Base-by-base conservation (phyloP, 2,113 vertebrate species). In the Perca schrenkii region DNA sequence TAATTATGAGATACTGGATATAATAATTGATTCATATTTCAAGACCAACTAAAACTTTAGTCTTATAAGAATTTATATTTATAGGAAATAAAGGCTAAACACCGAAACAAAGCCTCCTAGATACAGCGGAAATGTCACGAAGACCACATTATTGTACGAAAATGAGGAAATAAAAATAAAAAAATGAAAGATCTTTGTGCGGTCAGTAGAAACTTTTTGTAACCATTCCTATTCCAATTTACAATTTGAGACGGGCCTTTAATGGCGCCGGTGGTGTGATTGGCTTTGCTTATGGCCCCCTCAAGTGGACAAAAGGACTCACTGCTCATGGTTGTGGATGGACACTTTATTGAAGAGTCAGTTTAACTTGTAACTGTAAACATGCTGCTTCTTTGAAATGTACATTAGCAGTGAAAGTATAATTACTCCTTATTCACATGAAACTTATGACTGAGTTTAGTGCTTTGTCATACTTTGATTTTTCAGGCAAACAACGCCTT, bases 251-350 rank as follows among this genome's bases (percentile, higher is more conserved):
- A 8, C 1, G 0, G 0, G 15, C 28, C 14, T 15, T 43, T 0
- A n/a, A 13, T 21, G 40, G 21, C 4, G 1, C 19, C 3, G 31
- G 14, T 15, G 5, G 4, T 2, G n/a, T 1, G 1, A 17, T 22
- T 6, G 43, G 47, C 22, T 68, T 57, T 68, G 21, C 56, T 78
- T 75, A 31, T 36, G 58, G 82, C 89, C 4, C 93, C 89, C 86
- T 86, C 93, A 57, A 80, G 90, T 91, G 93, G 93, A 91, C 78
- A 89, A 72, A 87, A 49, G 0, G 15, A 72, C 1, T 57, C 72
- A 82, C 19, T 78, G 75, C 73, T 76, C 58, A 34, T 3, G n/a
- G 14, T 81, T 71, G 63, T 81, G 46, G 57, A 63, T 21, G 19
- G 58, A 86, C 12, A 47, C 46, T 91, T 91, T 91, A 88, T 84